A percentile compares a stretch with the other conserved stretches of the same genome.
These are phyloP conservation scores for Polylopha cassiicola DNA, from an alignment of 2,888 invertebrate genomes.

Conservation along the genomic window DNA sequence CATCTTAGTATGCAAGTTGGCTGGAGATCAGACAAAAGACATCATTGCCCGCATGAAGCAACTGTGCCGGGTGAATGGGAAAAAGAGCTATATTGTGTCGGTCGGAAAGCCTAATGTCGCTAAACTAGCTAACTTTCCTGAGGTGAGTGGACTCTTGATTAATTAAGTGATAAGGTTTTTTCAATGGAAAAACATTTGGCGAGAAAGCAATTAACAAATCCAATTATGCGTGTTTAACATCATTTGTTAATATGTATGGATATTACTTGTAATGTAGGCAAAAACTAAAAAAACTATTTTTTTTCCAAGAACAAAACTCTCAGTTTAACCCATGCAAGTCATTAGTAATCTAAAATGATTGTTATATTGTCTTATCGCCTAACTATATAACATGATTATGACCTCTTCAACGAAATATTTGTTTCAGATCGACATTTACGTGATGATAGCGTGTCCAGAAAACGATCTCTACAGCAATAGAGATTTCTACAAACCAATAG, in stretches of 20 bases:
- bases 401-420: slow-evolving; percentile 4
- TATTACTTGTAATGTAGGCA: too few relatives aligned
- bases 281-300: too few relatives aligned
- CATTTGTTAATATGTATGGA: too few relatives aligned
- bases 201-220: too few relatives aligned
- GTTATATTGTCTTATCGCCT: too few relatives aligned
- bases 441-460: slow-evolving; percentile 94
- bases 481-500: slow-evolving; percentile 93
- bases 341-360: too few relatives aligned
- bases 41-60: slow-evolving; percentile 85
- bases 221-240: too few relatives aligned
- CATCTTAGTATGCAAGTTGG: slow-evolving; percentile 93
- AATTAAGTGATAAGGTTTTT: too few relatives aligned
- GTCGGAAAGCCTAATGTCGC: slow-evolving; percentile 96
- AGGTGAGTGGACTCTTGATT: too few relatives aligned
- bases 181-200: not conserved
- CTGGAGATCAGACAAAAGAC: slow-evolving; percentile 86
- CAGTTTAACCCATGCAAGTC: too few relatives aligned
- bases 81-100: slow-evolving; percentile 93
- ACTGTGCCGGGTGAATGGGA: slow-evolving; percentile 84
- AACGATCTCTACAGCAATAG: slow-evolving; percentile 89
- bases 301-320: too few relatives aligned
- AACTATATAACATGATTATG: too few relatives aligned
- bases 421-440: slow-evolving; percentile 91
- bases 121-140: slow-evolving; percentile 96